Evolutionary conservation across 2,888 invertebrate species (phyloP).

Genomic region (Ligdia adustata): DNA sequence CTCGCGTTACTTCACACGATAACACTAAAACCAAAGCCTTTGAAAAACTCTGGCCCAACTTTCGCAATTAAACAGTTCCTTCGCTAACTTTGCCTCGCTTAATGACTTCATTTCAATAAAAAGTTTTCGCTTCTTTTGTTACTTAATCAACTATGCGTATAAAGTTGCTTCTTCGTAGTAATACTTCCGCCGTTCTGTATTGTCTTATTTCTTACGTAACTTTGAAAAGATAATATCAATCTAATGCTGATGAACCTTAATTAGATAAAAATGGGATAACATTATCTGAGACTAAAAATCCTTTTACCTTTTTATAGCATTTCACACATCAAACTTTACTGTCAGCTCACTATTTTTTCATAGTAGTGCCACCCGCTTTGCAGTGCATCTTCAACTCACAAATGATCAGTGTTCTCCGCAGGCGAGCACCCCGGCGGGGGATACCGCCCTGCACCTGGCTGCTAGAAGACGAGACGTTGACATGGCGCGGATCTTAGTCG

Average conservation of each 20-base stretch:
- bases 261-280: not conserved
- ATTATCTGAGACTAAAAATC: not conserved
- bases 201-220: slow-evolving; percentile 12
- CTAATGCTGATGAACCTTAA: not conserved
- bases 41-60: slow-evolving; percentile 20
- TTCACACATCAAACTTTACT: not conserved
- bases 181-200: slow-evolving; percentile 2
- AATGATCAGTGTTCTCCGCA: slow-evolving; percentile 49
- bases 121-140: slow-evolving; percentile 23
- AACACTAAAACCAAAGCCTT: slow-evolving; percentile 17
- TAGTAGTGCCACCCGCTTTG: slow-evolving; percentile 2
- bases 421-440: slow-evolving; percentile 93
- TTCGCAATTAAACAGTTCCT: slow-evolving; percentile 24
- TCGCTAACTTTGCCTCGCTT: slow-evolving; percentile 20
- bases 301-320: not conserved
- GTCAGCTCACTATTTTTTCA: not conserved
- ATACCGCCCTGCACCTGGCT: slow-evolving; percentile 97
- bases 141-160: slow-evolving; percentile 21
- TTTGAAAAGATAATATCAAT: not conserved
- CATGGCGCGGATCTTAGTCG: slow-evolving; percentile 95
- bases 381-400: slow-evolving; percentile 15
- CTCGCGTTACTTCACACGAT: slow-evolving; percentile 14
- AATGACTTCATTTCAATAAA: slow-evolving; percentile 30
- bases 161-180: slow-evolving; percentile 16
- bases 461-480: slow-evolving; percentile 96